Evolutionary conservation across 1,140 invertebrate species (phyloP).

Genomic region (Venustaconcha ellipsiformis): DNA sequence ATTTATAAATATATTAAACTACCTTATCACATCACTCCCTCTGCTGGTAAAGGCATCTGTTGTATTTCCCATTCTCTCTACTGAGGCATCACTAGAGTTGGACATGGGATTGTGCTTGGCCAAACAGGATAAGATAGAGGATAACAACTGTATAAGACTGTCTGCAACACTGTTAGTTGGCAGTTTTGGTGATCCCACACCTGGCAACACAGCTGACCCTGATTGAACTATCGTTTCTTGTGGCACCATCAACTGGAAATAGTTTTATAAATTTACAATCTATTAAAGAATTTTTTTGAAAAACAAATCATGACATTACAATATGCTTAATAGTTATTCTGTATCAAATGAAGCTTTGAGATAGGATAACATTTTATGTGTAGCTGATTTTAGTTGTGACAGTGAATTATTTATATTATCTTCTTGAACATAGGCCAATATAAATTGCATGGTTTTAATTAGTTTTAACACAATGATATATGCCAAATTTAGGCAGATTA

Average conservation of each 20-base stretch:
- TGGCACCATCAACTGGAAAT: slow-evolving; percentile 43
- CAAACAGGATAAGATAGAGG: slow-evolving; percentile 59
- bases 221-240: slow-evolving; percentile 11
- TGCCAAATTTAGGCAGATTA: no score
- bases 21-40: slow-evolving; percentile 66
- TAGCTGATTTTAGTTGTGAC: no score
- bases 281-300: not conserved
- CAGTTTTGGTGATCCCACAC: slow-evolving; percentile 28
- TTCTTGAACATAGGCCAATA: no score
- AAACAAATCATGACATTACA: no score
- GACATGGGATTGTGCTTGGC: slow-evolving; percentile 60
- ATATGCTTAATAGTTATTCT: no score
- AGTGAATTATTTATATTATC: no score
- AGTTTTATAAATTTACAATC: not conserved
- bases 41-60: slow-evolving; percentile 57
- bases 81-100: slow-evolving; percentile 60
- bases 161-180: slow-evolving; percentile 58
- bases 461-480: no score
- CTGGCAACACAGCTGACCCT: not conserved
- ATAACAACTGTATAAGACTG: slow-evolving; percentile 57
- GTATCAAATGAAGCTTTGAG: no score
- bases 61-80: slow-evolving; percentile 59
- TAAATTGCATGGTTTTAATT: no score
- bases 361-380: no score
- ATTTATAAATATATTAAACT: not conserved